Evolutionary conservation across 2,888 invertebrate genomes (phyloP).

Genomic region (Gymnosoma rotundatum): DNA sequence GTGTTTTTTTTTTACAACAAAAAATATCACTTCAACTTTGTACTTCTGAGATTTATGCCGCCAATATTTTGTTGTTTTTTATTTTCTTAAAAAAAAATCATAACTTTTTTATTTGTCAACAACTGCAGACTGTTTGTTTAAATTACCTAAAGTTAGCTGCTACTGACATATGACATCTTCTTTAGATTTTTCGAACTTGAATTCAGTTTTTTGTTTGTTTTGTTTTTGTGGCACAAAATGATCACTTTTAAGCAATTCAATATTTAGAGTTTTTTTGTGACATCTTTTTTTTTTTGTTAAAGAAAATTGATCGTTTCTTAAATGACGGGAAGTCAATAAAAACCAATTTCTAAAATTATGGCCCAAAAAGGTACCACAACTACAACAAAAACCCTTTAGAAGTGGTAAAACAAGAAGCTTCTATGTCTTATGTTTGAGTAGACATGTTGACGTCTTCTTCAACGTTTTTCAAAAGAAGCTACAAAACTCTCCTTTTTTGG

Average conservation of each 20-base stretch:
- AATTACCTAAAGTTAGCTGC: conserved; percentile 58
- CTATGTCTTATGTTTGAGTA: conserved; percentile 55
- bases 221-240: conserved; percentile 28
- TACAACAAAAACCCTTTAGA: conserved; percentile 21
- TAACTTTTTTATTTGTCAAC: conserved; percentile 63
- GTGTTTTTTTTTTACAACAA: neutral
- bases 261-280: conserved; percentile 43
- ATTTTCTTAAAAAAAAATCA: conserved; percentile 24
- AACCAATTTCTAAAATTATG: conserved; percentile 71
- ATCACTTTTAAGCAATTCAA: conserved; percentile 48
- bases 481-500: conserved; percentile 77
- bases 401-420: conserved; percentile 18
- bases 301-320: conserved; percentile 69
- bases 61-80: conserved; percentile 31
- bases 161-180: conserved; percentile 70
- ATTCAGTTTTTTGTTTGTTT: neutral
- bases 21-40: conserved; percentile 41
- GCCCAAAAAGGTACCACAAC: conserved; percentile 66
- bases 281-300: conserved; percentile 8
- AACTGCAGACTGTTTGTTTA: conserved; percentile 37
- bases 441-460: conserved; percentile 74
- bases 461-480: conserved; percentile 38
- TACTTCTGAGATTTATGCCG: conserved; percentile 65
- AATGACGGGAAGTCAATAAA: conserved; percentile 72
- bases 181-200: conserved; percentile 50